Evolutionary conservation across 2,113 vertebrate genomes (phyloP).

Genomic region (Microtus richardsoni): DNA sequence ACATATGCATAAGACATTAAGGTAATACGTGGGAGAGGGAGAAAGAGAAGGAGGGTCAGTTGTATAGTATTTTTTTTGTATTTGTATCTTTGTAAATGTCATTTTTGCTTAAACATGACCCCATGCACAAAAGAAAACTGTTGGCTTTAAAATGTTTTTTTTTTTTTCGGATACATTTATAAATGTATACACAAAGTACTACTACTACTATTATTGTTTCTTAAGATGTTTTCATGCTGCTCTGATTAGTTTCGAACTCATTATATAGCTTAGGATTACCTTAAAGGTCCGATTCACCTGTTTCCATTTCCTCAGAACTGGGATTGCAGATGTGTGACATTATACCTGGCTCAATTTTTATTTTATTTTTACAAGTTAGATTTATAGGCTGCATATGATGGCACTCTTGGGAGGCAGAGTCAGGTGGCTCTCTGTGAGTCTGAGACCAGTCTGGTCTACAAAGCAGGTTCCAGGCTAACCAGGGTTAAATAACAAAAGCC

Average conservation of each 20-base stretch:
- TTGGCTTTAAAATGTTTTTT: not conserved
- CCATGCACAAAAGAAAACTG: not conserved
- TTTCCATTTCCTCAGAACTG: not conserved
- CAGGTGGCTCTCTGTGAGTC: not conserved
- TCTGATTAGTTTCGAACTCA: not conserved
- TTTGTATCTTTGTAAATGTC: not conserved
- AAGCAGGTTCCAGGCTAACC: not conserved
- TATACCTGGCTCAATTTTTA: not conserved
- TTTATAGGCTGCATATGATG: not conserved
- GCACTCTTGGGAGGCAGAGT: not conserved
- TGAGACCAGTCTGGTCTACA: not conserved
- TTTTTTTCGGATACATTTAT: not conserved
- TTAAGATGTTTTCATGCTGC: too few species aligned
- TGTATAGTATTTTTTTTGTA: not conserved
- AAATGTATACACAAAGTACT: not conserved
- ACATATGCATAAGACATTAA: not conserved
- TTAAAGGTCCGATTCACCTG: not conserved
- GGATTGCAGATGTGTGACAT: not conserved
- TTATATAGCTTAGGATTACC: not conserved
- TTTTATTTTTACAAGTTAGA: conserved; percentile 12
- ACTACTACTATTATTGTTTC: too few species aligned
- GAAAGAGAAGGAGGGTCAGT: not conserved
- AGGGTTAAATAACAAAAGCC: not conserved
- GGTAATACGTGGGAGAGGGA: not conserved
- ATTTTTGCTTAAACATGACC: not conserved